Base-by-base conservation (phyloP, 2,888 invertebrate species). In the Pristionchus japonicus region DNA sequence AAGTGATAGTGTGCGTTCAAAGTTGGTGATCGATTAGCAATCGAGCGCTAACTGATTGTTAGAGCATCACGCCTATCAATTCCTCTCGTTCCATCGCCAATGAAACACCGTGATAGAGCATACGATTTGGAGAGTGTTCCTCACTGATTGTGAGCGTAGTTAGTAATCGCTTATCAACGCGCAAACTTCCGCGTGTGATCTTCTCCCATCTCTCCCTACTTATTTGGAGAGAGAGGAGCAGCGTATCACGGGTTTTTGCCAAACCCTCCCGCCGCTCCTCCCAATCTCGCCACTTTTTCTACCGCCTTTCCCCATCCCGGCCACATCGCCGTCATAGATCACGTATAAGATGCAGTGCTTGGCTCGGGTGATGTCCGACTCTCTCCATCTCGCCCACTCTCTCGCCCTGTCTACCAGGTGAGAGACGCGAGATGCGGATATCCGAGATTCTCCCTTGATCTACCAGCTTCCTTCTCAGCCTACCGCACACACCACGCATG, bases 401-500 rank as follows among this genome's bases (percentile, higher is more conserved):
- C n/a, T n/a, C n/a, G n/a, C n/a, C n/a, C n/a, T n/a, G n/a, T n/a
- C n/a, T n/a, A n/a, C n/a, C n/a, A 6, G 43, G 43, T 11, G 43
- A 43, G 11, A 43, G 43, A 11, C 43, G 43, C n/a, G n/a, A n/a
- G n/a, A n/a, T n/a, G 43, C 43, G 43, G 43, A 43, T 43, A 43
- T 57, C n/a, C 67, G 31, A 3, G 43, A 47, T 77, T 77, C 77
- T 77, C 43, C 27, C 43, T 27, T 77, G n/a, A 77, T 77, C 43
- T 47, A 47, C 40, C 70, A 40, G 70, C 20, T 74, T 27, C 23
- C 40, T 40, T 37, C 70, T 17, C 23, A 43, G 6, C 47, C 27
- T 77, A n/a, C 77, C 77, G 43, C 43, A 77, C 70, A 40, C 77
- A 43, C n/a, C n/a, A n/a, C 77, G 43, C 77, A 77, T 77, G 43